These are phyloP conservation scores for Lapara coniferarum DNA, from an alignment of 2,888 invertebrate genomes.

Conservation along the genomic window DNA sequence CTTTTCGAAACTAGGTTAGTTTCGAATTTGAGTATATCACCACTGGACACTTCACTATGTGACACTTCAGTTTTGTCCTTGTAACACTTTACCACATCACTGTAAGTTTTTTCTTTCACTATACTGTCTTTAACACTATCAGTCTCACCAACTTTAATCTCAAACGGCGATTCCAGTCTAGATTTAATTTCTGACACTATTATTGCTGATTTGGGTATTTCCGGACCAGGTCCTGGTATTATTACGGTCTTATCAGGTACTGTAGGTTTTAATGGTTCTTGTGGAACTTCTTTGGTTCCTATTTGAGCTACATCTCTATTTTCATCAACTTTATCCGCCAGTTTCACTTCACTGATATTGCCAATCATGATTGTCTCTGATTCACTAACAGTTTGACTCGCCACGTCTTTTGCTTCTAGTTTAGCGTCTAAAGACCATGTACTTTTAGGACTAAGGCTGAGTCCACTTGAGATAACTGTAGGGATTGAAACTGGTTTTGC, in stretches of 20 bases:
- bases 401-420: neutral
- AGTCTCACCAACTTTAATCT: constrained; percentile 27
- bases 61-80: constrained; percentile 57
- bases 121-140: constrained; percentile 27
- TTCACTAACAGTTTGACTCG: constrained; percentile 8
- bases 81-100: constrained; percentile 35
- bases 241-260: constrained; percentile 4
- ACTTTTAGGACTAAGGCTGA: neutral
- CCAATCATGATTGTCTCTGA: neutral
- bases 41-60: constrained; percentile 54
- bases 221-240: constrained; percentile 5
- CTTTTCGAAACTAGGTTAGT: constrained; percentile 59
- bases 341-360: neutral
- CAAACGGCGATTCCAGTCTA: constrained; percentile 15
- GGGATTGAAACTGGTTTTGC: neutral
- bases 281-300: constrained; percentile 6
- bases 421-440: neutral
- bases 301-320: neutral
- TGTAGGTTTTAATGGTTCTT: neutral
- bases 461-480: neutral
- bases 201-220: constrained; percentile 20
- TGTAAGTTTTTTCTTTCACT: constrained; percentile 26
- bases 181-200: constrained; percentile 19
- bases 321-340: neutral
- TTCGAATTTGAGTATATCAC: constrained; percentile 53